Conservation (phyloP, 2,113 vertebrate genomes). For the Micronycteris hirsuta region DNA sequence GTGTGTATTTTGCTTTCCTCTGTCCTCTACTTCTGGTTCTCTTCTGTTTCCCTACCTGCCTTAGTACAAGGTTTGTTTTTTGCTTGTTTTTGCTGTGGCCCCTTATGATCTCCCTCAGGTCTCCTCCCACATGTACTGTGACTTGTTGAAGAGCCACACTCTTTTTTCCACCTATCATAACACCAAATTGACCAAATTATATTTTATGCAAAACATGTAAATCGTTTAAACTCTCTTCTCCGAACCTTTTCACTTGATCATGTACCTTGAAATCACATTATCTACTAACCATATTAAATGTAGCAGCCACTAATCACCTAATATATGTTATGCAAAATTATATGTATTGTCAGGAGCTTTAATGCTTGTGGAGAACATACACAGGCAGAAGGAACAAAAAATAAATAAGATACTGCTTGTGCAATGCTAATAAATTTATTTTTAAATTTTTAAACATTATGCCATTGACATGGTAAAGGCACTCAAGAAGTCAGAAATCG, state of each 20-base stretch:
- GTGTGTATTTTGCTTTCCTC: background rate
- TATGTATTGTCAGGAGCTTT: background rate
- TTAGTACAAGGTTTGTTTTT: background rate
- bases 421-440: background rate
- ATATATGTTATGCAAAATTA: no score
- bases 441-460: background rate
- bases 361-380: background rate
- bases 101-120: background rate
- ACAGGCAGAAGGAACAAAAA: background rate
- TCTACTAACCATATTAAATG: background rate
- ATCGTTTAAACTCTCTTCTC: background rate
- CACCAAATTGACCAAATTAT: background rate
- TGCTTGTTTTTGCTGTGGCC: background rate
- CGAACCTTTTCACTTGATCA: background rate
- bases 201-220: background rate
- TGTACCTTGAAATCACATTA: background rate
- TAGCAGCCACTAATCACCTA: background rate
- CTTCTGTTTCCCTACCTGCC: background rate
- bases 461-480: background rate
- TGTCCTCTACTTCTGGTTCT: background rate
- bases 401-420: background rate
- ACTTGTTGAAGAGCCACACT: background rate
- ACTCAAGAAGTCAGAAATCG: background rate
- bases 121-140: fast-evolving
- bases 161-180: background rate